phyloP scores from a whole-genome alignment of 2,888 invertebrate species.

The Subacronicta megacephala region DNA sequence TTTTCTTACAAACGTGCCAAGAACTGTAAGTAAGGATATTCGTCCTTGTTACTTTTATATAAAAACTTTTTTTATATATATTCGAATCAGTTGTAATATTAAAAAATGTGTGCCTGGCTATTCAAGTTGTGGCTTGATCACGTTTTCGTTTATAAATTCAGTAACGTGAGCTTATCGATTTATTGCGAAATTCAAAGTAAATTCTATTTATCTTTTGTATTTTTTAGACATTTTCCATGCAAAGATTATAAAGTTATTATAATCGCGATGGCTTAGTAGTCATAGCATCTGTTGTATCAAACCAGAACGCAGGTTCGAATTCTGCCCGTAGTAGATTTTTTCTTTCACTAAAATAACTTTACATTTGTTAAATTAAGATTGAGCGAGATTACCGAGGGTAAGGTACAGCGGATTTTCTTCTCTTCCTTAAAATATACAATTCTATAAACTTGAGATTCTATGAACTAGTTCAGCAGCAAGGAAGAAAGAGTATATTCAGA shows the following conservation, averaged over 20 bases:
- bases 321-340: too few relatives aligned
- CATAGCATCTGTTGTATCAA: too few relatives aligned
- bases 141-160: constrained; percentile 34
- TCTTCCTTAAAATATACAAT: constrained; percentile 35
- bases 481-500: constrained; percentile 8
- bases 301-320: too few relatives aligned
- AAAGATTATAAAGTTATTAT: too few relatives aligned
- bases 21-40: constrained; percentile 82
- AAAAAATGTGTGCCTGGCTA: constrained; percentile 11
- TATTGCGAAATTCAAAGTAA: constrained; percentile 21
- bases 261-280: too few relatives aligned
- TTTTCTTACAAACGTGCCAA: constrained; percentile 86
- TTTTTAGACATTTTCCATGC: too few relatives aligned
- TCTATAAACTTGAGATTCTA: constrained; percentile 25
- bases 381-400: constrained; percentile 28
- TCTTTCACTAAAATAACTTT: too few relatives aligned
- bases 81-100: too few relatives aligned
- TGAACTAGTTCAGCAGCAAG: constrained; percentile 4
- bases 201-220: constrained; percentile 34
- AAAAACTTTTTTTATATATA: constrained; percentile 51
- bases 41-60: constrained; percentile 64
- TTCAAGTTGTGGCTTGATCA: constrained; percentile 8
- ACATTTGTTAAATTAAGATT: too few relatives aligned
- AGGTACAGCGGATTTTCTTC: constrained; percentile 14
- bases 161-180: constrained; percentile 25